phyloP scores from a whole-genome alignment of 2,797 vertebrate genomes.

The Paguma larvata region DNA sequence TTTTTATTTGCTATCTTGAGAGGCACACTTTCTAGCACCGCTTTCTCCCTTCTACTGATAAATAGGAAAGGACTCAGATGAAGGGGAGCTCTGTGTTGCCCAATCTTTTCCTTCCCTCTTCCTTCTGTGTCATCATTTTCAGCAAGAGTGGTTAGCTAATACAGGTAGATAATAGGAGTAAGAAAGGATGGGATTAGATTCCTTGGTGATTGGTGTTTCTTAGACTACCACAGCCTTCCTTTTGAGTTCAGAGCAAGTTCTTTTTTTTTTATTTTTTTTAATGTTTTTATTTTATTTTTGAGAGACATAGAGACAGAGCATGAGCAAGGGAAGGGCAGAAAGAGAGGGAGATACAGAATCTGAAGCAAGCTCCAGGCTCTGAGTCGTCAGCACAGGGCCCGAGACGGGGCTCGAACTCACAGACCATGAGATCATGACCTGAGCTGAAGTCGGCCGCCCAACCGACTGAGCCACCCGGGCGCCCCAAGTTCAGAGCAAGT shows the following conservation, averaged over 20 bases:
- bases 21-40: background rate
- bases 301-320: too few relatives aligned
- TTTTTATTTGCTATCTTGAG: conserved; percentile 39
- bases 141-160: background rate
- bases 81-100: background rate
- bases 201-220: background rate
- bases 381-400: too few relatives aligned
- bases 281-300: too few relatives aligned
- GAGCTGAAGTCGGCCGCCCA: too few relatives aligned
- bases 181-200: background rate
- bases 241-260: background rate
- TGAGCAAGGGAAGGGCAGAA: too few relatives aligned
- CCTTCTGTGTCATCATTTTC: background rate
- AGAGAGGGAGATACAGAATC: too few relatives aligned
- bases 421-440: too few relatives aligned
- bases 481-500: background rate
- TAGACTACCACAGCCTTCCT: background rate
- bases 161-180: background rate
- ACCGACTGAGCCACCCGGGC: too few relatives aligned
- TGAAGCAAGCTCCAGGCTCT: too few relatives aligned
- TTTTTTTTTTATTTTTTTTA: background rate
- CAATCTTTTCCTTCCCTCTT: background rate
- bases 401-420: too few relatives aligned
- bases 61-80: background rate
- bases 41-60: background rate